Evolutionary conservation across 2,888 invertebrate species (phyloP).

Genomic region (Clistopyga incitator): DNA sequence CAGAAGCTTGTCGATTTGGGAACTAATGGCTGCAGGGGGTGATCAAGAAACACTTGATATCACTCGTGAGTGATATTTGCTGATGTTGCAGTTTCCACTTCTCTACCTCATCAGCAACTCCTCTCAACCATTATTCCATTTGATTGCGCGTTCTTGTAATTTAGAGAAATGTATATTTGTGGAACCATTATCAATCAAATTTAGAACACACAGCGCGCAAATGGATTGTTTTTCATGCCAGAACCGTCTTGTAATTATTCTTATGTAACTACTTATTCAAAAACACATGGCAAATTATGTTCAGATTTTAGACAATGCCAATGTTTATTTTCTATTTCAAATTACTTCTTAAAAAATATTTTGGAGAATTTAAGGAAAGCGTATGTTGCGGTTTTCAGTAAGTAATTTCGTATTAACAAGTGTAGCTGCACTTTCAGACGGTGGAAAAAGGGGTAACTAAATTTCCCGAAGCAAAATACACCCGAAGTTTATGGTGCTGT

Average conservation of each 20-base stretch:
- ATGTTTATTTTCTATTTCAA: too few species aligned
- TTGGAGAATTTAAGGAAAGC: too few species aligned
- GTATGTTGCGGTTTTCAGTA: too few species aligned
- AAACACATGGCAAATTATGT: too few species aligned
- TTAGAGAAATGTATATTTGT: not conserved
- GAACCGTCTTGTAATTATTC: too few species aligned
- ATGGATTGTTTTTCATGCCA: too few species aligned
- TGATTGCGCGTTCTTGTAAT: not conserved
- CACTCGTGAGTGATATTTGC: slow-evolving; percentile 24
- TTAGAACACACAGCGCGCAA: too few species aligned
- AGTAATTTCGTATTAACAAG: not conserved
- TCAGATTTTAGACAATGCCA: too few species aligned
- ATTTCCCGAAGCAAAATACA: slow-evolving; percentile 7
- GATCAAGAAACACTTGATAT: slow-evolving; percentile 27
- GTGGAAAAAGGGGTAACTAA: not conserved
- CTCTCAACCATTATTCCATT: slow-evolving; percentile 2
- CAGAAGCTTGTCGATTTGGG: not conserved
- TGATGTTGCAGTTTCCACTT: slow-evolving; percentile 10
- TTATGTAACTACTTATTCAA: too few species aligned
- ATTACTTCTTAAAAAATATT: too few species aligned
- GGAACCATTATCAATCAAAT: too few species aligned
- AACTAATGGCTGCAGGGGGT: not conserved
- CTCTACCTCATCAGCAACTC: not conserved
- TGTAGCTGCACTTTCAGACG: not conserved
- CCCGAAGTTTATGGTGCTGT: not conserved